Evolutionary conservation across 2,797 vertebrate genomes (phyloP).

Genomic region (Atherinosoma microstoma): DNA sequence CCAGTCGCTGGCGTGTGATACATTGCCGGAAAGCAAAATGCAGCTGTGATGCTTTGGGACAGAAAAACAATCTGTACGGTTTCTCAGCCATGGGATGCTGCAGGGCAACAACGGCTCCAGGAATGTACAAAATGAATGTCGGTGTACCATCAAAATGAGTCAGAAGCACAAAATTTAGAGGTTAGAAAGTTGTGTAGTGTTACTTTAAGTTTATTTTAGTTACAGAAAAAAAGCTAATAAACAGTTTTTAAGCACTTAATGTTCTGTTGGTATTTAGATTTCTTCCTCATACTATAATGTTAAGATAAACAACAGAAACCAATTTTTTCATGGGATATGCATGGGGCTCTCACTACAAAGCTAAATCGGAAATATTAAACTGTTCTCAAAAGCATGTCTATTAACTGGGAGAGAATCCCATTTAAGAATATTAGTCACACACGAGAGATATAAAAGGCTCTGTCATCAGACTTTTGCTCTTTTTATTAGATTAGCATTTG

Average conservation of each 20-base stretch:
- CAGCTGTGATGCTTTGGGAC: not conserved
- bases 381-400: slow-evolving; percentile 19
- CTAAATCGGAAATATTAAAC: slow-evolving; percentile 25
- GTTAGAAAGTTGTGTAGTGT: not conserved
- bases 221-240: not conserved
- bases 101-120: not conserved
- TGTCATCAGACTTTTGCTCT: slow-evolving; percentile 2
- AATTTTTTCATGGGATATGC: slow-evolving; percentile 11
- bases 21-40: not conserved
- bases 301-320: slow-evolving; percentile 20
- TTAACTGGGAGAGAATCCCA: slow-evolving; percentile 24
- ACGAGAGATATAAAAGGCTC: slow-evolving; percentile 1
- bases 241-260: not conserved
- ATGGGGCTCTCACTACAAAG: slow-evolving; percentile 14
- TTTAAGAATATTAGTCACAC: slow-evolving; percentile 43
- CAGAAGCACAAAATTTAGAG: not conserved
- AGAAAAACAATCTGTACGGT: not conserved
- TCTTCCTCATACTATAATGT: not conserved
- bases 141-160: not conserved
- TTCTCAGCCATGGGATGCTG: not conserved
- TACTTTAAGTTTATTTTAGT: not conserved
- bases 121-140: not conserved
- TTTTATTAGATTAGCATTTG: slow-evolving; percentile 13
- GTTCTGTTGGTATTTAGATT: not conserved
- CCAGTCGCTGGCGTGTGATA: not conserved